A percentile compares a stretch with the other conserved stretches of the same genome.
These are phyloP conservation scores for Bradypus variegatus DNA, from an alignment of 2,797 vertebrate genomes.

Conservation along the genomic window DNA sequence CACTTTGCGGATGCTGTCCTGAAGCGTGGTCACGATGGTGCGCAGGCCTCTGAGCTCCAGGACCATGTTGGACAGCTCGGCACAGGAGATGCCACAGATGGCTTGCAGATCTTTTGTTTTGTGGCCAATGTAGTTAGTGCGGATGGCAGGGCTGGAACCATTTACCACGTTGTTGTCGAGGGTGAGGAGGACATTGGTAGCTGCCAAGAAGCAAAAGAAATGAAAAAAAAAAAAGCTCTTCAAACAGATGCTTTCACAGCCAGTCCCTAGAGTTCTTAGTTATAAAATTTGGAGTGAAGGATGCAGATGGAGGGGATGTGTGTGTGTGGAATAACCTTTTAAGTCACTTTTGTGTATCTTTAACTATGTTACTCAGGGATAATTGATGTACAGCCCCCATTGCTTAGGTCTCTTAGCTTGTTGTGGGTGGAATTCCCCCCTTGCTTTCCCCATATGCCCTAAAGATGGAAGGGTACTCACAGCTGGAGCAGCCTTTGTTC, in stretches of 20 bases:
- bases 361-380: not conserved
- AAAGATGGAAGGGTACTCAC: slow-evolving; percentile 76
- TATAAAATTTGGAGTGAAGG: not conserved
- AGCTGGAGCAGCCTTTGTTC: slow-evolving; percentile 94
- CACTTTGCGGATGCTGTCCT: slow-evolving; percentile 87
- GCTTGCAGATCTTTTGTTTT: slow-evolving; percentile 92
- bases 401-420: not conserved
- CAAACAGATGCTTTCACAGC: not conserved
- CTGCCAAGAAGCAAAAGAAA: slow-evolving; percentile 61
- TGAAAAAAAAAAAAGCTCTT: not conserved
- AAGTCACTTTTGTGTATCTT: not conserved
- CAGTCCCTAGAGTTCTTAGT: not conserved
- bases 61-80: slow-evolving; percentile 91
- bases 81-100: slow-evolving; percentile 95
- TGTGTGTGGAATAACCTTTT: not conserved
- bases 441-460: not conserved
- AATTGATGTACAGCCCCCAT: not conserved
- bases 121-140: slow-evolving; percentile 91
- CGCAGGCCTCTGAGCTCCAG: slow-evolving; percentile 90
- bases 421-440: not conserved
- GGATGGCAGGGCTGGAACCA: slow-evolving; percentile 92
- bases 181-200: slow-evolving; percentile 83
- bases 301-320: not conserved
- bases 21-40: slow-evolving; percentile 86
- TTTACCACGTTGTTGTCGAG: slow-evolving; percentile 93